These are phyloP conservation scores for Mythimna albipuncta DNA, from an alignment of 2,888 invertebrate species.

Conservation along the genomic window DNA sequence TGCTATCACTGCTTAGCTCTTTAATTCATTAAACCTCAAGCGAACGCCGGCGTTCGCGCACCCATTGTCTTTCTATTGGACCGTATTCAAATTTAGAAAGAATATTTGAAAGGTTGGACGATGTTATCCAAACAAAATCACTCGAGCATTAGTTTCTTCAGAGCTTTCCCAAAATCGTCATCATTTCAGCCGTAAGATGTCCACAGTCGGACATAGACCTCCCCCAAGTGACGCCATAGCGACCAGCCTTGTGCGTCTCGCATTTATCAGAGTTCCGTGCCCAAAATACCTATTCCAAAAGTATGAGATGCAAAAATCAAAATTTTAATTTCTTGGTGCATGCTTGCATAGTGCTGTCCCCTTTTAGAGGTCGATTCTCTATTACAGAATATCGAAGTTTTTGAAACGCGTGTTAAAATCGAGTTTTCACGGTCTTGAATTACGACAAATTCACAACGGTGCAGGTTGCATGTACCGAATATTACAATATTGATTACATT, in stretches of 20 bases:
- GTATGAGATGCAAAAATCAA: not conserved
- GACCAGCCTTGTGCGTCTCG: too few relatives aligned
- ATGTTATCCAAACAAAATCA: not conserved
- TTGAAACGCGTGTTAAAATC: conserved; percentile 41
- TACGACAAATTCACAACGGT: conserved; percentile 37
- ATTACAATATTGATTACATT: conserved; percentile 38
- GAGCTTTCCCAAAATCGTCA: not conserved
- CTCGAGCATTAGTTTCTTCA: not conserved
- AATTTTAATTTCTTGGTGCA: not conserved
- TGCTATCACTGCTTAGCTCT: not conserved
- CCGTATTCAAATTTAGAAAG: not conserved
- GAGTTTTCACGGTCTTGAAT: conserved; percentile 54
- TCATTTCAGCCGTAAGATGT: too few relatives aligned
- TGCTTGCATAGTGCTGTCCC: not conserved
- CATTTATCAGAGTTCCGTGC: too few relatives aligned
- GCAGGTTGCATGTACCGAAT: conserved; percentile 47
- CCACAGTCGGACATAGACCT: too few relatives aligned
- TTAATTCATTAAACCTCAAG: not conserved
- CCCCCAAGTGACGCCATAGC: too few relatives aligned
- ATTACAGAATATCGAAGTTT: conserved; percentile 24
- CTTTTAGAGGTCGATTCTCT: conserved; percentile 27
- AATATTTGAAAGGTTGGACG: too few relatives aligned
- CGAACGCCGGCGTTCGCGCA: too few relatives aligned
- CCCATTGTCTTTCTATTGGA: too few relatives aligned
- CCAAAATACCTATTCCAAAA: not conserved